These are phyloP conservation scores for Horisme vitalbata DNA, from an alignment of 2,888 invertebrate species.

Conservation along the genomic window DNA sequence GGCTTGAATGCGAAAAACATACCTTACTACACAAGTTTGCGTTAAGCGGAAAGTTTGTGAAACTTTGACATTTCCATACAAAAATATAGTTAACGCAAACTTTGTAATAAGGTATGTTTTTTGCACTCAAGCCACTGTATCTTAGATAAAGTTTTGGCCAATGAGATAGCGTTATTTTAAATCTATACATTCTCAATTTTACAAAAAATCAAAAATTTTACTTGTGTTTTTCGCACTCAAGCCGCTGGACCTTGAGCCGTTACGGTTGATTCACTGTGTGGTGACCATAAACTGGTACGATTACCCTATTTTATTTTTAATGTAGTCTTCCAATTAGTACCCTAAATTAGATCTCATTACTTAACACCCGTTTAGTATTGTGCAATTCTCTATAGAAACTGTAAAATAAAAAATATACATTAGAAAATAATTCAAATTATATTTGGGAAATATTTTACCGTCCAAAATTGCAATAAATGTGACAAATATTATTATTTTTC, in stretches of 20 bases:
- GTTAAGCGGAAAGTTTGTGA: too few relatives aligned
- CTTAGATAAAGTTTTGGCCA: too few relatives aligned
- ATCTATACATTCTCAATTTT: too few relatives aligned
- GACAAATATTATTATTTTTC: conserved; percentile 5
- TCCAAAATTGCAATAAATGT: conserved; percentile 30
- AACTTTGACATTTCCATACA: too few relatives aligned
- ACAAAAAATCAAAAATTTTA: too few relatives aligned
- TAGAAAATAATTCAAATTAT: conserved; percentile 29
- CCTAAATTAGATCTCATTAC: conserved; percentile 67
- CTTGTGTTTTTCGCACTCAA: not conserved
- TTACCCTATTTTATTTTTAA: conserved; percentile 31
- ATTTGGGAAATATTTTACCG: conserved; percentile 42
- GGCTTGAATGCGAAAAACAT: too few relatives aligned
- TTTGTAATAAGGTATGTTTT: too few relatives aligned
- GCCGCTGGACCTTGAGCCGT: not conserved
- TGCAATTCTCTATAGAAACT: conserved; percentile 23
- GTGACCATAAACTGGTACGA: conserved; percentile 5
- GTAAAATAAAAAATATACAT: conserved; percentile 4
- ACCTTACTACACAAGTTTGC: too few relatives aligned
- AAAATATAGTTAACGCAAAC: too few relatives aligned
- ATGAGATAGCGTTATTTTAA: too few relatives aligned
- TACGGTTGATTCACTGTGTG: not conserved
- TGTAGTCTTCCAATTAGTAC: conserved; percentile 67
- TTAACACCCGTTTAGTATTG: conserved; percentile 23
- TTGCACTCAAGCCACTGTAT: too few relatives aligned